These are phyloP conservation scores for Molorchus minor DNA, from an alignment of 2,888 invertebrate species.

Conservation along the genomic window DNA sequence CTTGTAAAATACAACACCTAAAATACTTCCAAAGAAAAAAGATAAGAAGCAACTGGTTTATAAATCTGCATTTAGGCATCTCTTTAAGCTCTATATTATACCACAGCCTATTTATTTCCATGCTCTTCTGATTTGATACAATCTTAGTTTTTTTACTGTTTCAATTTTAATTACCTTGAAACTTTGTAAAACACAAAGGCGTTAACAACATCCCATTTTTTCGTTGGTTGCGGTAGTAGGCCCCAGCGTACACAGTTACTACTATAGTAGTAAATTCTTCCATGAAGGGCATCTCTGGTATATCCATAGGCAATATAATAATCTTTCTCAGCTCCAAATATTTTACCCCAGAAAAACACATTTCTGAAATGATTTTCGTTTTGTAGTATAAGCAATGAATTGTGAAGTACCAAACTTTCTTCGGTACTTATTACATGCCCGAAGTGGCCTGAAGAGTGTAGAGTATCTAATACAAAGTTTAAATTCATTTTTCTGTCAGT, in stretches of 20 bases:
- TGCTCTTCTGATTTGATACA: too few species aligned
- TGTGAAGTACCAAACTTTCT: constrained; percentile 76
- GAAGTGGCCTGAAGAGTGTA: constrained; percentile 68
- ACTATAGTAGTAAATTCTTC: constrained; percentile 82
- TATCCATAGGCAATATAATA: constrained; percentile 88
- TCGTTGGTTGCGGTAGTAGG: constrained; percentile 65
- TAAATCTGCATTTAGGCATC: too few species aligned
- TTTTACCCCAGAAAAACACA: constrained; percentile 88
- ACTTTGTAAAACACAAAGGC: constrained; percentile 59
- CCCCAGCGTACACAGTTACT: constrained; percentile 77
- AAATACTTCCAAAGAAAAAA: too few species aligned
- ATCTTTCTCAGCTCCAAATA: constrained; percentile 78
- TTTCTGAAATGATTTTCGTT: constrained; percentile 85
- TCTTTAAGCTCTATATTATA: too few species aligned
- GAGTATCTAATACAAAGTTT: constrained; percentile 63
- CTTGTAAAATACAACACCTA: too few species aligned
- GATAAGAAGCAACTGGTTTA: too few species aligned
- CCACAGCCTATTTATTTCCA: too few species aligned
- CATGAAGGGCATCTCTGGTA: constrained; percentile 74
- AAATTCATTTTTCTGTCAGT: constrained; percentile 65
- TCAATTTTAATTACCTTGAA: constrained; percentile 49
- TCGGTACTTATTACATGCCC: constrained; percentile 79
- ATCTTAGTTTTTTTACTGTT: too few species aligned
- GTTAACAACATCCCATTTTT: constrained; percentile 60
- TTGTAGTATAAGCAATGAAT: constrained; percentile 80